phyloP scores from a whole-genome alignment of 2,888 invertebrate genomes.

The Drosophila prostipennis region DNA sequence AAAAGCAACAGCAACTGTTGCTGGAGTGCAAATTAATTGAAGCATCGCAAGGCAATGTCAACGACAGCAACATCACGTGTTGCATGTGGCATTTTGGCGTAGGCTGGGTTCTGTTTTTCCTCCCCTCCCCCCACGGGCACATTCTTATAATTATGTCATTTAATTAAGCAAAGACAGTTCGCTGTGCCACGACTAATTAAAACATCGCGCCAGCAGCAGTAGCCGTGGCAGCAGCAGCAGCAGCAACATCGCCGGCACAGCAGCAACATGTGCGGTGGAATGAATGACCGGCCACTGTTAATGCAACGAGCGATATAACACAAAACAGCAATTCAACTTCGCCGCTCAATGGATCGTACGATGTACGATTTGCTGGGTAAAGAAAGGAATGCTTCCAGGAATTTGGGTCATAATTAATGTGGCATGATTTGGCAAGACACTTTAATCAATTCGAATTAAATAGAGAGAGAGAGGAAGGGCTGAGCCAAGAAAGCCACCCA shows the following conservation, averaged over 20 bases:
- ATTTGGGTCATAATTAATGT: conserved; percentile 85
- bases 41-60: conserved; percentile 77
- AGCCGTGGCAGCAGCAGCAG: conserved; percentile 16
- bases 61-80: conserved; percentile 80
- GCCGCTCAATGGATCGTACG: conserved; percentile 77
- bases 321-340: conserved; percentile 64
- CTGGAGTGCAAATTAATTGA: conserved; percentile 80
- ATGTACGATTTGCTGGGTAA: conserved; percentile 43
- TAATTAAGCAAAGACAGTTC: conserved; percentile 83
- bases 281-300: conserved; percentile 82
- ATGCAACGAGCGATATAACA: conserved; percentile 74
- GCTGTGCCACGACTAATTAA: conserved; percentile 81
- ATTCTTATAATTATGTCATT: conserved; percentile 84
- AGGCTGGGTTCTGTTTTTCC: conserved; percentile 59
- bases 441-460: conserved; percentile 39
- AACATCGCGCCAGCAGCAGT: conserved; percentile 78
- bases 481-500: conserved; percentile 4
- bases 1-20: conserved; percentile 42
- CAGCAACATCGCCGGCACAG: conserved; percentile 49
- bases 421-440: conserved; percentile 81
- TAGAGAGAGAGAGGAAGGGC: conserved; percentile 5
- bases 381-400: conserved; percentile 80
- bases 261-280: conserved; percentile 69
- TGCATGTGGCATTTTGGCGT: conserved; percentile 77
- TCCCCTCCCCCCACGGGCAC: conserved; percentile 61